These are phyloP conservation scores for Medauroidea extradentata DNA, from an alignment of 1,140 invertebrate genomes.

Conservation along the genomic window DNA sequence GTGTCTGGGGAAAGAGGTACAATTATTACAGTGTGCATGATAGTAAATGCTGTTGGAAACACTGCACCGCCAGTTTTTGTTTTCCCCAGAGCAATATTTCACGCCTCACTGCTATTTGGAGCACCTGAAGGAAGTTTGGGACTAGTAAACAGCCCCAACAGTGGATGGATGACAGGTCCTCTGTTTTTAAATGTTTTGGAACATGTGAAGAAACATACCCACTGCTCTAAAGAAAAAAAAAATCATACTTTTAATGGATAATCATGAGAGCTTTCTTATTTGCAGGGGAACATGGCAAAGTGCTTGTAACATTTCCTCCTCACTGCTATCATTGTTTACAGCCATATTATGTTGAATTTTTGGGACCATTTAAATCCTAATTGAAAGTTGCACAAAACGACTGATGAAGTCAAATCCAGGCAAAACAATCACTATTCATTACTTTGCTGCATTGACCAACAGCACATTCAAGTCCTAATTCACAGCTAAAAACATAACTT, in stretches of 20 bases:
- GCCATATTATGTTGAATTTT: slow-evolving; percentile 35
- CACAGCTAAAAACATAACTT: neutral
- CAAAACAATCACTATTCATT: slow-evolving; percentile 12
- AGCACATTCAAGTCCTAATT: neutral
- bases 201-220: slow-evolving; percentile 26
- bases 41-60: slow-evolving; percentile 30
- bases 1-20: slow-evolving; percentile 28
- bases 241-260: slow-evolving; percentile 40
- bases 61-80: slow-evolving; percentile 32
- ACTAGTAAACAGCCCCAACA: slow-evolving; percentile 2
- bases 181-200: slow-evolving; percentile 26
- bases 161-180: slow-evolving; percentile 10
- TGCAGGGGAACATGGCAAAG: slow-evolving; percentile 25
- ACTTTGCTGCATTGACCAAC: neutral
- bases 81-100: slow-evolving; percentile 30
- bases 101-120: slow-evolving; percentile 27
- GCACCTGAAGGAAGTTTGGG: slow-evolving; percentile 27
- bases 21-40: slow-evolving; percentile 26
- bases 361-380: slow-evolving; percentile 28
- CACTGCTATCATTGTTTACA: slow-evolving; percentile 32
- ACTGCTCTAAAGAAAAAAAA: slow-evolving; percentile 28
- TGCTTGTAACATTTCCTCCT: slow-evolving; percentile 31
- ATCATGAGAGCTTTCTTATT: slow-evolving; percentile 32
- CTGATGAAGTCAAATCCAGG: slow-evolving; percentile 21
- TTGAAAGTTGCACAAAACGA: slow-evolving; percentile 25